Evolutionary conservation across 2,797 vertebrate genomes (phyloP).

Genomic region (Phylloscopus collybita): DNA sequence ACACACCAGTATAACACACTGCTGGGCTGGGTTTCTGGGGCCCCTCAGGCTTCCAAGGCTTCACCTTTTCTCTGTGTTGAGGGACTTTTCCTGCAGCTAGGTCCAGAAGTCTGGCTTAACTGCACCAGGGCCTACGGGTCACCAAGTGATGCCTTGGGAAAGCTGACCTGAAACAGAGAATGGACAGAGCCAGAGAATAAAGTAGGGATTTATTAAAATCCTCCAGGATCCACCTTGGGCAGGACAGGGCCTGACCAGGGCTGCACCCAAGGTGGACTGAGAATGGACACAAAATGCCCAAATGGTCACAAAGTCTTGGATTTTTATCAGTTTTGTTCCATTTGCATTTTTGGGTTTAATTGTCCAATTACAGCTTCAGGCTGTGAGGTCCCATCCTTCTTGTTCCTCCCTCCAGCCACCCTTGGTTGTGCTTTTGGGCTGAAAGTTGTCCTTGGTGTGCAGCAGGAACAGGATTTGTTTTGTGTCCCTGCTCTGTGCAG

Average conservation of each 20-base stretch:
- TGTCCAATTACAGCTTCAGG: neutral
- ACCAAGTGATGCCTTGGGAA: neutral
- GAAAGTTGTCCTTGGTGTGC: neutral
- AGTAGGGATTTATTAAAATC: neutral
- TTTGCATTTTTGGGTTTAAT: neutral
- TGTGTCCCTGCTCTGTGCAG: neutral
- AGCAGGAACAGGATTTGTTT: neutral
- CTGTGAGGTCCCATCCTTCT: neutral
- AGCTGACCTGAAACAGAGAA: neutral
- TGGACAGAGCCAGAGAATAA: neutral
- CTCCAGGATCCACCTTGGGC: neutral
- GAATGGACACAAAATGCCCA: neutral
- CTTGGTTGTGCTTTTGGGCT: neutral
- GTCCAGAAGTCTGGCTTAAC: neutral
- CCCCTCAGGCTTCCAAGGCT: neutral
- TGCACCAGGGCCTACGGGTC: accelerated
- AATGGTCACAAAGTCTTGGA: accelerated
- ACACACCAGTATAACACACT: neutral
- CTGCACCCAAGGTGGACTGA: neutral
- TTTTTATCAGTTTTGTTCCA: neutral
- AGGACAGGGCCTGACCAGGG: neutral
- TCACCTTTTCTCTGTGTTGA: neutral
- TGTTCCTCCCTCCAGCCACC: neutral
- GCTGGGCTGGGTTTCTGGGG: neutral
- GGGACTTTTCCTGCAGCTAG: neutral